Evolutionary conservation across 2,888 invertebrate species (phyloP).

Genomic region (Catocala sponsa): DNA sequence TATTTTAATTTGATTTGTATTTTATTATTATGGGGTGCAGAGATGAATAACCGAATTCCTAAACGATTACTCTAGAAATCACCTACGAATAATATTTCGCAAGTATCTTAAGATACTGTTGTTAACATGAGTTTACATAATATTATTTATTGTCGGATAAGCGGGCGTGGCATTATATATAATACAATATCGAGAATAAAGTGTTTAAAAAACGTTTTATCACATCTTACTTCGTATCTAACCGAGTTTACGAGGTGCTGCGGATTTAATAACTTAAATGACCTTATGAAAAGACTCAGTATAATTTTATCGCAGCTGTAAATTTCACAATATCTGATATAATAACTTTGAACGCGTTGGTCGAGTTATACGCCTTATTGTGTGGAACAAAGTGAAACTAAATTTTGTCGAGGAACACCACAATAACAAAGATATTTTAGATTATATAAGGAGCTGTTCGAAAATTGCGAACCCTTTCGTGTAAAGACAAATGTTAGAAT

Average conservation of each 20-base stretch:
- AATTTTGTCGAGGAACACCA: not conserved
- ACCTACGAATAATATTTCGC: too few relatives aligned
- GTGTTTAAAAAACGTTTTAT: slow-evolving; percentile 11
- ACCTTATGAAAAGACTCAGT: slow-evolving; percentile 26
- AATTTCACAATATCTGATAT: slow-evolving; percentile 30
- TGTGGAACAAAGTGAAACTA: slow-evolving; percentile 1
- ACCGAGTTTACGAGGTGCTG: slow-evolving; percentile 34
- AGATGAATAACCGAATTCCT: too few relatives aligned
- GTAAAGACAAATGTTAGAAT: not conserved
- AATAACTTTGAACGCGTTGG: slow-evolving; percentile 11
- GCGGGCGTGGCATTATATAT: not conserved
- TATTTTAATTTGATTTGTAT: too few relatives aligned
- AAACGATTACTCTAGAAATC: too few relatives aligned
- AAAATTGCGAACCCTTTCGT: not conserved
- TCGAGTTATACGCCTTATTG: slow-evolving; percentile 7
- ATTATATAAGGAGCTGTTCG: not conserved
- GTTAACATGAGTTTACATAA: too few relatives aligned
- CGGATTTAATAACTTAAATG: slow-evolving; percentile 40
- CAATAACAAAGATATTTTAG: not conserved
- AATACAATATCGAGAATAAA: slow-evolving; percentile 1
- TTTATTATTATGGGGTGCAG: too few relatives aligned
- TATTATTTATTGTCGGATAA: too few relatives aligned
- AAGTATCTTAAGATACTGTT: too few relatives aligned
- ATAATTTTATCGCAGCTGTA: slow-evolving; percentile 39
- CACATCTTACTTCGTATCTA: slow-evolving; percentile 9